These are phyloP conservation scores for Cephalopholis sonnerati DNA, from an alignment of 2,113 vertebrate species.

Conservation along the genomic window DNA sequence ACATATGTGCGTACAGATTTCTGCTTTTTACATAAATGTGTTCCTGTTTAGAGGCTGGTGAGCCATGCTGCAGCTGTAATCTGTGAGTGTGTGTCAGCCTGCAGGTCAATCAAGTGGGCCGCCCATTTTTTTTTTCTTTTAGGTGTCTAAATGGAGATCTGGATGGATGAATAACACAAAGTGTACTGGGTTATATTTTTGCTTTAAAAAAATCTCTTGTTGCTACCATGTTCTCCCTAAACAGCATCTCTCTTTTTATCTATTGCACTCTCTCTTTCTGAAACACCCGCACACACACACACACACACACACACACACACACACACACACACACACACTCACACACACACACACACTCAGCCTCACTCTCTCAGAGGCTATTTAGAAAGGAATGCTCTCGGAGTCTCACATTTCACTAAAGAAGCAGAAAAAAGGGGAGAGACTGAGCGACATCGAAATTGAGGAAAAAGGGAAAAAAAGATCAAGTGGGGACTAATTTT, in stretches of 20 bases:
- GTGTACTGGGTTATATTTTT: slow-evolving; percentile 13
- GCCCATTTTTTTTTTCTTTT: not conserved
- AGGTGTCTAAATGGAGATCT: slow-evolving; percentile 29
- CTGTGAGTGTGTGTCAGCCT: slow-evolving; percentile 26
- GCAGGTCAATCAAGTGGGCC: slow-evolving; percentile 3
- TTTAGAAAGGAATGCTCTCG: slow-evolving; percentile 70
- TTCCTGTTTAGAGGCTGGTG: slow-evolving; percentile 39
- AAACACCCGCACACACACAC: not conserved
- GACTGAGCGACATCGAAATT: slow-evolving; percentile 39
- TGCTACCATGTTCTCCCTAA: slow-evolving; percentile 12
- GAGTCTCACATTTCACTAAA: slow-evolving; percentile 77
- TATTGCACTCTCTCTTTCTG: slow-evolving; percentile 17
- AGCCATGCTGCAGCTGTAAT: slow-evolving; percentile 46
- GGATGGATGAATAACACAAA: slow-evolving; percentile 43
- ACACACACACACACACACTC: not conserved
- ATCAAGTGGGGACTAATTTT: slow-evolving; percentile 37
- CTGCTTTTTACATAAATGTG: slow-evolving; percentile 63
- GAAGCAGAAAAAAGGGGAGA: slow-evolving; percentile 58
- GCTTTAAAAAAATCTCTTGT: not conserved
- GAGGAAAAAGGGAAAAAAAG: slow-evolving; percentile 1
- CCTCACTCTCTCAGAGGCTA: slow-evolving; percentile 32
- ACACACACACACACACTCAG: not conserved
- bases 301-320: not conserved
- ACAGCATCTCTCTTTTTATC: slow-evolving; percentile 9
- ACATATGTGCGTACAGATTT: slow-evolving; percentile 61